Conservation (phyloP, 2,113 vertebrate species). For the Camelus dromedarius region DNA sequence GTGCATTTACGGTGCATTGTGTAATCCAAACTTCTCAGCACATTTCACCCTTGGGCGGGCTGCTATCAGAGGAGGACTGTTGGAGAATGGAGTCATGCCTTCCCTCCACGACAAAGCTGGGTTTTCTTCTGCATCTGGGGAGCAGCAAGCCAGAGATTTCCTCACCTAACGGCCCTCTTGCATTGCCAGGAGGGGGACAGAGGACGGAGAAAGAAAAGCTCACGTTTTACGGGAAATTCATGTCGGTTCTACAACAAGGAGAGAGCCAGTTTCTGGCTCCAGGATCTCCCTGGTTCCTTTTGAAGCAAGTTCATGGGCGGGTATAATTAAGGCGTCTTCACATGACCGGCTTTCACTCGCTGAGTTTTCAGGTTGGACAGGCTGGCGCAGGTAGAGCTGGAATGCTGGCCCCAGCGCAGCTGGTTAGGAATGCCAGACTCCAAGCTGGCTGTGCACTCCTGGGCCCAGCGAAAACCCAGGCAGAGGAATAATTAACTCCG, state of each 20-base stretch:
- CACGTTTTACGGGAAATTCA: not conserved
- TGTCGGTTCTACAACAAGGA: not conserved
- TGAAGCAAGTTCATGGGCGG: slow-evolving; percentile 35
- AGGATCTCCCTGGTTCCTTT: not conserved
- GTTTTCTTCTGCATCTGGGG: slow-evolving; percentile 23
- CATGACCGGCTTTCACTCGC: slow-evolving; percentile 64
- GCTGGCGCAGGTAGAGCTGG: slow-evolving; percentile 58
- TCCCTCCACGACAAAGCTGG: not conserved
- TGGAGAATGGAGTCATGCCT: not conserved
- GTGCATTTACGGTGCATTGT: not conserved
- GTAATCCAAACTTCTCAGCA: not conserved
- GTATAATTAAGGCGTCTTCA: slow-evolving; percentile 68
- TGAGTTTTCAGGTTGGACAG: slow-evolving; percentile 57
- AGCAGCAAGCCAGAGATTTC: not conserved
- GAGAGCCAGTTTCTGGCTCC: not conserved
- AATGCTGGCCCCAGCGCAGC: not conserved
- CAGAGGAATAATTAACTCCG: not conserved
- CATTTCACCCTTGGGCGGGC: not conserved
- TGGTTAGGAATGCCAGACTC: not conserved
- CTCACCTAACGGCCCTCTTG: not conserved
- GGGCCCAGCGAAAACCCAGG: not conserved
- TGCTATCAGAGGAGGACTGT: not conserved
- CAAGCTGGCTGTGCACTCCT: not conserved
- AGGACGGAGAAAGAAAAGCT: not conserved
- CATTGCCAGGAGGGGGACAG: not conserved